These are phyloP conservation scores for Orcinus orca DNA, from an alignment of 2,113 vertebrate species.

Conservation along the genomic window DNA sequence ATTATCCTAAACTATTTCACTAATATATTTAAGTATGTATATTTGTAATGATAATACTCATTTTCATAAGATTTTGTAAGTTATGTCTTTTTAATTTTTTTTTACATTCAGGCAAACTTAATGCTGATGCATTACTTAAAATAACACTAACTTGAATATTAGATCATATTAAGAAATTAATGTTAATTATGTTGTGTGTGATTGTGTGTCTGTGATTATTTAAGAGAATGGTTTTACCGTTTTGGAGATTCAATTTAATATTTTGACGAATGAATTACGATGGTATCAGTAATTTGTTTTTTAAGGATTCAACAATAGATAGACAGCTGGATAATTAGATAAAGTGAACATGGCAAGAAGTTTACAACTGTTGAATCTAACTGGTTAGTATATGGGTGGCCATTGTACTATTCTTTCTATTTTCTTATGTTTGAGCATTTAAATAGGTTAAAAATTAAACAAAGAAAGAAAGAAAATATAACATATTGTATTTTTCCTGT, in stretches of 20 bases:
- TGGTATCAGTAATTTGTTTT: neutral
- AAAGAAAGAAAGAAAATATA: neutral
- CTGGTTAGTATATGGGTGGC: neutral
- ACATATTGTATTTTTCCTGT: neutral
- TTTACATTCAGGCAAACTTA: neutral
- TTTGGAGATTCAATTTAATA: neutral
- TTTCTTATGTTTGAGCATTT: neutral
- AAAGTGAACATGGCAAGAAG: neutral
- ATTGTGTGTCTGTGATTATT: neutral
- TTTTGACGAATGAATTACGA: neutral
- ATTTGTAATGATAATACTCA: neutral
- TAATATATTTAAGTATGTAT: neutral
- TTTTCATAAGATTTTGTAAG: neutral
- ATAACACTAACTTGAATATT: neutral
- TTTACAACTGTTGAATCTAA: neutral
- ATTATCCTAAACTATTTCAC: neutral
- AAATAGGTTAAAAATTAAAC: neutral
- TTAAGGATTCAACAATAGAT: neutral
- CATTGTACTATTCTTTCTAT: neutral
- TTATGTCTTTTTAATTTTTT: neutral
- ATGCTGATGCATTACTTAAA: neutral
- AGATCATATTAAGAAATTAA: neutral
- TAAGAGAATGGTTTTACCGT: neutral
- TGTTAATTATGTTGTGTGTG: neutral
- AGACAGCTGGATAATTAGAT: neutral